Evolutionary conservation across 1,140 invertebrate species (phyloP).

Genomic region (Agrypnia vestita): DNA sequence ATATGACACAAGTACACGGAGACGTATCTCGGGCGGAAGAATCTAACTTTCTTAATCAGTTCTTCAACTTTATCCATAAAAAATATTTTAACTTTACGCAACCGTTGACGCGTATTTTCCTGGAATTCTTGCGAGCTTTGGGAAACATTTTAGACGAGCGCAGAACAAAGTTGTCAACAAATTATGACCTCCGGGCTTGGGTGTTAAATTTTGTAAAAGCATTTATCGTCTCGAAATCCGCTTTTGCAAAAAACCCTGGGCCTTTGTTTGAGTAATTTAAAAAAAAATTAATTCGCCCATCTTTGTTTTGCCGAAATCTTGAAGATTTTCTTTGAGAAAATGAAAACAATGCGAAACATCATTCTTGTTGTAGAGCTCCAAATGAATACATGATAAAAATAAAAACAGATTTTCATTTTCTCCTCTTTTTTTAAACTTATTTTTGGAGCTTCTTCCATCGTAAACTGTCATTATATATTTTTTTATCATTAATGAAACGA

Average conservation of each 20-base stretch:
- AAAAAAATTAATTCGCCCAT: background rate
- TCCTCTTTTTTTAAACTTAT: too few relatives aligned
- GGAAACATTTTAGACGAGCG: background rate
- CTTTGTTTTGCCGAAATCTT: background rate
- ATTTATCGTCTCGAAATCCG: conserved; percentile 28
- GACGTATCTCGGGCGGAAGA: too few relatives aligned
- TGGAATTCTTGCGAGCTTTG: background rate
- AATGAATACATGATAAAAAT: too few relatives aligned
- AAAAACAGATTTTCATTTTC: too few relatives aligned
- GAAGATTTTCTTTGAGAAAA: background rate
- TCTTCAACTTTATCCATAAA: too few relatives aligned
- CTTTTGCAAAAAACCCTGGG: conserved; percentile 6
- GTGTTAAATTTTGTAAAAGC: conserved; percentile 12
- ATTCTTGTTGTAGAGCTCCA: too few relatives aligned
- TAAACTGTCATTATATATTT: too few relatives aligned
- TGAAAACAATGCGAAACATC: background rate
- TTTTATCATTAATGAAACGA: too few relatives aligned
- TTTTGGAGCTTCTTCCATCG: too few relatives aligned
- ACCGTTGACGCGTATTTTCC: background rate
- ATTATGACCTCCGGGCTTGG: background rate
- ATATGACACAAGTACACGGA: too few relatives aligned
- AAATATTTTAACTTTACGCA: too few relatives aligned
- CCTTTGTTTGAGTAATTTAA: conserved; percentile 17
- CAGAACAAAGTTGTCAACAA: conserved; percentile 23
- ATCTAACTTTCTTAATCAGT: too few relatives aligned